Evolutionary conservation across 1,140 invertebrate species (phyloP), one percentile per base, ranked within the genome.

Genomic region (Drosophila sucinea): DNA sequence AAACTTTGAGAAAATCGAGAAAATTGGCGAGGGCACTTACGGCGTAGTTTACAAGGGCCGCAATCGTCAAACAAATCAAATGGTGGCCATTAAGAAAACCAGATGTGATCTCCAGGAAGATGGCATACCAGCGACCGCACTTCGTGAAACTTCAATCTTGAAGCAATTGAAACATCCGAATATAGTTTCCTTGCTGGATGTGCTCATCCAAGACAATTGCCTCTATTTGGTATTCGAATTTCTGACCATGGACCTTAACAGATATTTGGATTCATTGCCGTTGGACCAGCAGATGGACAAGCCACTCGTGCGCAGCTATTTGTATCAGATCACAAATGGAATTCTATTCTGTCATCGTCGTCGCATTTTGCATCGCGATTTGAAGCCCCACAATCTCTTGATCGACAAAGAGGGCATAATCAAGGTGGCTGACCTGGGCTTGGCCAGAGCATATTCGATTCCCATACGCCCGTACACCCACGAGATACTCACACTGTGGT

Each of bases 401-500:
- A 98, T 99, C 76, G 96, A 98, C 91, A 95, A 96, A 71, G 96
- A 97, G 80, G 98, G 98, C 10, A 94, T 96, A n/a, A 98, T 95
- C 62, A 95, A 95, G 92, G 94, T 99, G 8, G 99, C 98, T 30
- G 99, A 99, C 93, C 99, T 99, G 94, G 99, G 99, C 65, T 94
- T 99, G 30, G 99, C 98, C 0, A 94, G 99, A 64, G 93, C 94
- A 1, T 98, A 99, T 94, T 98, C 98, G 62, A 96, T 99, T 65
- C 99, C 99, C 8, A 96, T 99, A 5, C 93, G 98, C 74, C 96
- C 98, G 41, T 99, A 99, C 91, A 99, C 99, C 1, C 99, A 99
- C 92, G 99, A 99, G 94, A 97, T 99, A 44, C 98, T 99, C 2
- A 99, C 99, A 3, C 93, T 99, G 6, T 99, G 98, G 99, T 99